phyloP scores from a whole-genome alignment of 2,797 vertebrate genomes.

The Furcifer pardalis region DNA sequence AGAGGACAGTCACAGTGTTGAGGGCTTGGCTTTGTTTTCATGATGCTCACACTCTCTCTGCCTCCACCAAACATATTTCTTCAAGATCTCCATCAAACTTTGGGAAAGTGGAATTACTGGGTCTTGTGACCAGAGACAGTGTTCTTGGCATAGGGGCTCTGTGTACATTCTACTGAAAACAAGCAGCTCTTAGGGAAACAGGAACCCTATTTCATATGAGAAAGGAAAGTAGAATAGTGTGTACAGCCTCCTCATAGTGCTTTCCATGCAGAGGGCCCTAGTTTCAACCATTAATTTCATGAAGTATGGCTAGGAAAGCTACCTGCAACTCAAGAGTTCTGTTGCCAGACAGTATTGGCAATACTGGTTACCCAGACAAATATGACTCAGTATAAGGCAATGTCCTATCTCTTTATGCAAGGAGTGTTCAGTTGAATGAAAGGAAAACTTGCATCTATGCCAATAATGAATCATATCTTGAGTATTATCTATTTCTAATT shows the following conservation, averaged over 20 bases:
- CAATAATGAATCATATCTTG: neutral
- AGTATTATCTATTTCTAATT: neutral
- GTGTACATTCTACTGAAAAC: neutral
- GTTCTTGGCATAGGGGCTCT: neutral
- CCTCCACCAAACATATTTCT: neutral
- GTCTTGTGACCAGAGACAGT: neutral
- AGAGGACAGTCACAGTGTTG: constrained; percentile 11
- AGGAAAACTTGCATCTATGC: neutral
- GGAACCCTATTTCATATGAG: neutral
- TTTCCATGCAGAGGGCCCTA: neutral
- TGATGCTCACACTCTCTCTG: neutral
- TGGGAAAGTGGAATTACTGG: neutral
- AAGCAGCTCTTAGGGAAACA: neutral
- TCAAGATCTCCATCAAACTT: constrained; percentile 10
- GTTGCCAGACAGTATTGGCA: neutral
- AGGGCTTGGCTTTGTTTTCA: neutral
- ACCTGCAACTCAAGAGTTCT: neutral
- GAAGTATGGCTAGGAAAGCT: neutral
- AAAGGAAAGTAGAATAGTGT: neutral
- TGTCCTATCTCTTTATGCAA: neutral
- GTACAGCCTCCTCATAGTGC: neutral
- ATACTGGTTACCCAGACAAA: neutral
- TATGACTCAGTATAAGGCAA: neutral
- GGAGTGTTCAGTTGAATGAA: neutral
- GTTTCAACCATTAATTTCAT: neutral